A percentile compares a stretch with the other conserved stretches of the same genome.
Conservation (phyloP, 53 echinoderm and acorn worm genomes). For the Astropecten irregularis region DNA sequence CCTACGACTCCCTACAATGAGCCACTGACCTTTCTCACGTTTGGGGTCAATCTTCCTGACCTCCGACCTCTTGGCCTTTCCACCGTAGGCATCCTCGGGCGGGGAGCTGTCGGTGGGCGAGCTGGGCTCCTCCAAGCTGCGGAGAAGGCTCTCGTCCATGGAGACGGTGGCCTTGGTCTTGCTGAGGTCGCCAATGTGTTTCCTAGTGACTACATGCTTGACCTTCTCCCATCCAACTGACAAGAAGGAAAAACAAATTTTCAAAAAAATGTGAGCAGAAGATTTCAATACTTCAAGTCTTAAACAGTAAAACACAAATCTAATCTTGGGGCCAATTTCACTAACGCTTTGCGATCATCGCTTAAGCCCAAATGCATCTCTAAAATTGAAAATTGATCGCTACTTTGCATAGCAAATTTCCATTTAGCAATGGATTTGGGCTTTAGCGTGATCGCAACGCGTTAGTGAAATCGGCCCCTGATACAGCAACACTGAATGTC, state of each 20-base stretch:
- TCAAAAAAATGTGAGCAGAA: too few species aligned
- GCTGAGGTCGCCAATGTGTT: conserved; percentile 66
- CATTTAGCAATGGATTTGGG: too few species aligned
- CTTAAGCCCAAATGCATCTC: too few species aligned
- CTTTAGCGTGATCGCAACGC: too few species aligned
- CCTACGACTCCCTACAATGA: too few species aligned
- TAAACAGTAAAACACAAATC: too few species aligned
- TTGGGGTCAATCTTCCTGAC: conserved; percentile 17
- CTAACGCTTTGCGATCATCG: too few species aligned
- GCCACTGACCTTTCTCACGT: conserved; percentile 43
- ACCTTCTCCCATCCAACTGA: conserved; percentile 91
- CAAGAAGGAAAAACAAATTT: conserved; percentile 4
- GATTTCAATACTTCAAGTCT: too few species aligned
- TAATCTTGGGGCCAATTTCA: too few species aligned
- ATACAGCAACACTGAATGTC: too few species aligned
- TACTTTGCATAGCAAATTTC: too few species aligned
- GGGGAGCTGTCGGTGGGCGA: conserved; percentile 53
- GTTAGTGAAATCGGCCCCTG: not conserved
- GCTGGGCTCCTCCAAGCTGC: conserved; percentile 49
- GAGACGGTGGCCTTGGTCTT: conserved; percentile 57
- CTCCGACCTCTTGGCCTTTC: conserved; percentile 2
- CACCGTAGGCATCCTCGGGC: conserved; percentile 19
- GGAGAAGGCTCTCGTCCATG: conserved; percentile 58
- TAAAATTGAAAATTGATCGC: too few species aligned
- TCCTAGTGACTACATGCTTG: conserved; percentile 79